Evolutionary conservation across 2,113 vertebrate genomes (phyloP).

Genomic region (Carassius carassius): DNA sequence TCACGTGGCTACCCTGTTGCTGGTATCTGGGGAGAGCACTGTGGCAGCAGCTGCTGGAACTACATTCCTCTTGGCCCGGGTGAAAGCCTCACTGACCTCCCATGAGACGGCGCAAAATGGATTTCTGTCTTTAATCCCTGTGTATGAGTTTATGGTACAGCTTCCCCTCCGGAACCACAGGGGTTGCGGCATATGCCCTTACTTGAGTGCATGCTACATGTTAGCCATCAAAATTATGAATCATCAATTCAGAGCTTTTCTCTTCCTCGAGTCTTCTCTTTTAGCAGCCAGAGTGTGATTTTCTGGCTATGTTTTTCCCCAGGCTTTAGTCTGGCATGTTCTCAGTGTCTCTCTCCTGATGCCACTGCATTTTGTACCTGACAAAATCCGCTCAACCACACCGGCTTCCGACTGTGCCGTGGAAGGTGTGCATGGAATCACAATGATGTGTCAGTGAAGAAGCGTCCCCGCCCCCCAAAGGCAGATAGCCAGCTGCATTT

Average conservation of each 20-base stretch:
- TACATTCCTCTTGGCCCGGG: background rate
- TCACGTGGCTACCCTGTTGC: constrained; percentile 49
- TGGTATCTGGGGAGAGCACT: constrained; percentile 53
- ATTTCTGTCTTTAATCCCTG: constrained; percentile 57
- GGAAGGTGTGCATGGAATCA: constrained; percentile 56
- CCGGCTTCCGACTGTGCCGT: constrained; percentile 31
- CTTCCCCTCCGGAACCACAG: constrained; percentile 18
- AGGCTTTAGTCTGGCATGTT: constrained; percentile 23
- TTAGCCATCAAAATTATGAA: constrained; percentile 54
- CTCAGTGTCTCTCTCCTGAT: background rate
- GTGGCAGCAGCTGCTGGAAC: constrained; percentile 46
- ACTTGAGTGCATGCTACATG: constrained; percentile 26
- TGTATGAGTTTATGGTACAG: constrained; percentile 41
- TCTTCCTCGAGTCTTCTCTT: constrained; percentile 26
- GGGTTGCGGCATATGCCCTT: background rate
- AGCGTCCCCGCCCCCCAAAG: constrained; percentile 39
- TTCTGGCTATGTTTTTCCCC: constrained; percentile 34
- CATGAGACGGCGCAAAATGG: constrained; percentile 39
- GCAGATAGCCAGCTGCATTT: constrained; percentile 47
- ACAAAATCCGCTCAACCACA: constrained; percentile 53
- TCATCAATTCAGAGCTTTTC: constrained; percentile 13
- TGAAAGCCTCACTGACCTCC: constrained; percentile 54
- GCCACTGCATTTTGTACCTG: constrained; percentile 49
- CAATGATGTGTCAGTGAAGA: constrained; percentile 54
- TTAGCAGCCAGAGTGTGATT: constrained; percentile 26